These are phyloP conservation scores for Thereva nobilitata DNA, from an alignment of 2,888 invertebrate genomes.

Conservation along the genomic window DNA sequence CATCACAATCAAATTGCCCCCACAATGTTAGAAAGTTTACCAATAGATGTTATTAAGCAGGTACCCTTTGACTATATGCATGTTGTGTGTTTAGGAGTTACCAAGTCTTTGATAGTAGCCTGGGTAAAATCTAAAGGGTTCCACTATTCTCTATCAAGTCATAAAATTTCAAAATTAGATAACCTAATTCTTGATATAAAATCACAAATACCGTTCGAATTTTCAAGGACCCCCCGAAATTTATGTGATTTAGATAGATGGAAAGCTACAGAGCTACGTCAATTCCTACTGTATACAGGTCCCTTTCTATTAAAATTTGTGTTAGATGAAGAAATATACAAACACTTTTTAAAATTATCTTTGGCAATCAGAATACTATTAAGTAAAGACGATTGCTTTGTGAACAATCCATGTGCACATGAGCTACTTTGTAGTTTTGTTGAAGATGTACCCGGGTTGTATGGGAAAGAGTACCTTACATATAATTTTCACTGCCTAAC, in stretches of 20 bases:
- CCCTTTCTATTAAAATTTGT: slow-evolving; percentile 15
- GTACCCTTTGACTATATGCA: too few relatives aligned
- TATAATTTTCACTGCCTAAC: slow-evolving; percentile 37
- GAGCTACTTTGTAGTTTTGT: slow-evolving; percentile 20
- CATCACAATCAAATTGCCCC: too few relatives aligned
- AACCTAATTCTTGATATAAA: not conserved
- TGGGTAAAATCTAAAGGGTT: too few relatives aligned
- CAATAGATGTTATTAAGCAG: too few relatives aligned
- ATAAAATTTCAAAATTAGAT: not conserved
- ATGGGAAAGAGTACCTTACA: slow-evolving; percentile 36
- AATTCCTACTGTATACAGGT: slow-evolving; percentile 34
- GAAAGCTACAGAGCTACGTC: slow-evolving; percentile 41
- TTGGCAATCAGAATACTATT: slow-evolving; percentile 38
- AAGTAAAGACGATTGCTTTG: slow-evolving; percentile 13
- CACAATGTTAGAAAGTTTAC: too few relatives aligned
- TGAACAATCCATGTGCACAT: slow-evolving; percentile 18
- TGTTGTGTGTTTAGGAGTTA: too few relatives aligned
- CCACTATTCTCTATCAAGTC: not conserved
- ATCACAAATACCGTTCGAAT: not conserved
- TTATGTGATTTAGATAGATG: slow-evolving; percentile 16
- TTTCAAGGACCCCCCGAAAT: not conserved
- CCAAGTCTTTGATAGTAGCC: too few relatives aligned
- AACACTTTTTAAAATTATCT: slow-evolving; percentile 42
- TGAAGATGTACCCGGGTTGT: slow-evolving; percentile 21
- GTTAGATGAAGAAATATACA: slow-evolving; percentile 35